Percentiles rank a stretch among this genome's conserved stretches.
These are phyloP conservation scores for Vanacampus margaritifer DNA, from an alignment of 2,113 vertebrate species.

Conservation along the genomic window DNA sequence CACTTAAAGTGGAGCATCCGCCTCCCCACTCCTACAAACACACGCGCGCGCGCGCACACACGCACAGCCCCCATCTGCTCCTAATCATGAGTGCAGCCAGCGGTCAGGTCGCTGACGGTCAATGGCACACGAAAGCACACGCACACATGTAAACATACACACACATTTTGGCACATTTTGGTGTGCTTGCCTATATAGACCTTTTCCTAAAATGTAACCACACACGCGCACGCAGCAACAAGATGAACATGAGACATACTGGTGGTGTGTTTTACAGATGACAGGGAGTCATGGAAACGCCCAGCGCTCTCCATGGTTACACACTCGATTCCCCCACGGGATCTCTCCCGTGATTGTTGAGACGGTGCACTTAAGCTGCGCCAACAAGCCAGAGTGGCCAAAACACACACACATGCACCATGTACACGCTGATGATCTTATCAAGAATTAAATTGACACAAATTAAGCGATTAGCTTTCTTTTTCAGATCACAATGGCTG, in stretches of 20 bases:
- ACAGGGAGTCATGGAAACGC: conserved; percentile 70
- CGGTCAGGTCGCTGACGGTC: conserved; percentile 63
- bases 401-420: conserved; percentile 6
- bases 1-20: conserved; percentile 64
- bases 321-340: conserved; percentile 54
- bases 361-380: conserved; percentile 51
- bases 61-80: conserved; percentile 72
- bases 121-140: conserved; percentile 26
- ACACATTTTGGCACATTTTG: background rate
- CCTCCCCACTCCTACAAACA: conserved; percentile 7
- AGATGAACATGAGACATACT: conserved; percentile 60
- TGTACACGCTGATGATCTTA: conserved; percentile 38
- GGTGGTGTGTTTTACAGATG: conserved; percentile 48
- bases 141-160: conserved; percentile 34
- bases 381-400: conserved; percentile 35
- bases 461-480: conserved; percentile 57
- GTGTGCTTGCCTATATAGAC: conserved; percentile 21
- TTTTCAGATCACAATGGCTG: conserved; percentile 46
- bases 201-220: background rate
- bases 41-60: conserved; percentile 22
- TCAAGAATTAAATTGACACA: conserved; percentile 60
- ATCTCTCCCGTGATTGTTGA: conserved; percentile 58
- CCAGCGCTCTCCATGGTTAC: conserved; percentile 67
- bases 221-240: conserved; percentile 34
- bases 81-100: conserved; percentile 74